phyloP scores from a whole-genome alignment of 2,113 vertebrate genomes.

The Tor tambroides region DNA sequence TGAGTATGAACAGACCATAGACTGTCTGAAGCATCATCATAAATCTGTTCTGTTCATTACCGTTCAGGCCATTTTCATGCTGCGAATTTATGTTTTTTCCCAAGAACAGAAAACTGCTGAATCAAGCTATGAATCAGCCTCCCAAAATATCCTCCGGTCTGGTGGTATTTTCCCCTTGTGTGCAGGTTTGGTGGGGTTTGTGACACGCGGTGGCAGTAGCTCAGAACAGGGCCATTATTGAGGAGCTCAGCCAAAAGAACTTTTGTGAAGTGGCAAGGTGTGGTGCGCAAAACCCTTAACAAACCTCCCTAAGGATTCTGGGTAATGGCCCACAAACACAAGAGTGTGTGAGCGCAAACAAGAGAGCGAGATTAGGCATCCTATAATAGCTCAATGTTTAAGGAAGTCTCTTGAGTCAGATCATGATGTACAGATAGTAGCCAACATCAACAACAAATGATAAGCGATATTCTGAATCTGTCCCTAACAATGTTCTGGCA shows the following conservation, averaged over 20 bases:
- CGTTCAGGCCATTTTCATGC: neutral
- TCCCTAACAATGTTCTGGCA: neutral
- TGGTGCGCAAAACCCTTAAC: conserved; percentile 26
- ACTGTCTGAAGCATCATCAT: neutral
- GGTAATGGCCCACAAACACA: conserved; percentile 19
- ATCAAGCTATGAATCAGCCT: conserved; percentile 21
- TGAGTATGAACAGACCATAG: neutral
- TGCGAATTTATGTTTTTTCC: neutral
- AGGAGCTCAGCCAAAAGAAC: conserved; percentile 29
- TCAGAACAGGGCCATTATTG: conserved; percentile 56
- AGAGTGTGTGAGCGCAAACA: too few relatives aligned
- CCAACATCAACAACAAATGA: neutral
- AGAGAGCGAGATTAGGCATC: neutral
- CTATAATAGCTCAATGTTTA: neutral
- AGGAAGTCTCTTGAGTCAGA: neutral
- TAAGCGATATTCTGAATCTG: neutral
- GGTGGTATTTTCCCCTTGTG: neutral
- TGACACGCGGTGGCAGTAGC: neutral
- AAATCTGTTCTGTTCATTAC: neutral
- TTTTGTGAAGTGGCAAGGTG: conserved; percentile 21
- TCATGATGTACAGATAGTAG: neutral
- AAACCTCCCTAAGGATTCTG: conserved; percentile 14
- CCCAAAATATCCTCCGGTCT: neutral
- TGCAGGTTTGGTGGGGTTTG: neutral
- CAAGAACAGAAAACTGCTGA: neutral